Percentiles rank a stretch among this genome's conserved stretches.
phyloP scores from a whole-genome alignment of 2,113 vertebrate species.

The Cichladusa arquata region DNA sequence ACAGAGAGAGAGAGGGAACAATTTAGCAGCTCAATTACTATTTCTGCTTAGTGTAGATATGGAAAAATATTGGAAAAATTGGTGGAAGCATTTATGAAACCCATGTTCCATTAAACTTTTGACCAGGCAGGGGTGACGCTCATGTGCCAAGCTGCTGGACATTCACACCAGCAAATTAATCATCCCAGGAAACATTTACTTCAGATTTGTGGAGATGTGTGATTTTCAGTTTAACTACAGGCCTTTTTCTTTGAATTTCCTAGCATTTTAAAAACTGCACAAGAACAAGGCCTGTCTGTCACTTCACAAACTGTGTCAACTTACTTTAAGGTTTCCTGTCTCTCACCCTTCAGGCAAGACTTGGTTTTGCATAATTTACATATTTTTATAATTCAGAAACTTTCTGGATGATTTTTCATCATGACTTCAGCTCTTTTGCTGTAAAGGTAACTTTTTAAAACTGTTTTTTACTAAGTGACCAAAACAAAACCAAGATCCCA shows the following conservation, averaged over 20 bases:
- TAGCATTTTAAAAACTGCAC: neutral
- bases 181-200: neutral
- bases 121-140: neutral
- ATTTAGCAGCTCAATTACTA: neutral
- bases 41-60: neutral
- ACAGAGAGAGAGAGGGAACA: neutral
- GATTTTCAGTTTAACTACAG: neutral
- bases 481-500: neutral
- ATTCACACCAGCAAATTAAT: neutral
- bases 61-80: neutral
- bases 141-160: neutral
- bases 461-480: neutral
- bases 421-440: neutral
- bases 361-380: neutral
- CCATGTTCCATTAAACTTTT: neutral
- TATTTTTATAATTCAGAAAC: neutral
- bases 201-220: neutral
- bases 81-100: neutral
- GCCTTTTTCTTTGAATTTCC: neutral
- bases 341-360: constrained; percentile 29
- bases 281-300: neutral
- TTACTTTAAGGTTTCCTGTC: constrained; percentile 3
- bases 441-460: neutral
- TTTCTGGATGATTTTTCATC: neutral
- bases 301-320: neutral